Base-by-base conservation (phyloP, 2,797 vertebrate species). In the Yasuhikotakia modesta region DNA sequence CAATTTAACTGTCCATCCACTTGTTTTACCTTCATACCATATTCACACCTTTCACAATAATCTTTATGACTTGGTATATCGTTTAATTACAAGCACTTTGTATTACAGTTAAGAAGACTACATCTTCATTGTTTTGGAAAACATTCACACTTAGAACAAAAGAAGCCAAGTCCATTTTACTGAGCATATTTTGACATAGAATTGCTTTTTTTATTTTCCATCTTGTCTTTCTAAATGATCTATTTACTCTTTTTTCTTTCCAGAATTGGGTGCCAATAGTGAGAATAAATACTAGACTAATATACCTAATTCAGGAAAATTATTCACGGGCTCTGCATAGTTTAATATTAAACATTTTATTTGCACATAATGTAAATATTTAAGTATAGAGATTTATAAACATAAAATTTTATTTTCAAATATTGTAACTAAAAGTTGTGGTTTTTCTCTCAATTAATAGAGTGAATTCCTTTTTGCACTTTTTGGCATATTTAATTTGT, bases 381-480 rank as follows among this genome's bases (percentile, higher is more conserved):
- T 92, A 93, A 93, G 89, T 89, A 90, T 91, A 94, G 93, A 95
- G 91, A 93, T 95, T 95, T 95, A 94, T 95, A 94, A 92, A 85
- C 92, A 80, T 93, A 91, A 92, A 91, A 94, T 94, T 95, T 94
- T 94, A 93, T 94, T 95, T 94, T 95, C 92, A 91, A 92, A 88
- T 92, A 93, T 94, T 95, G 94, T 94, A 93, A 74, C 72, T 91
- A 93, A 92, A 92, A 91, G 78, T 82, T 86, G 48, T 79, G 13
- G 5, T 35, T 64, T 67, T 66, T 48, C 43, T 30, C 88, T 43
- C 39, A 43, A 43, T 10, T 43, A 86, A 89, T 77, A 81, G 85
- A 89, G 85, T 87, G 84, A 82, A 80, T 90, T 90, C 80, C 91
- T 89, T 82, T 83, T 88, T 87, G 86, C 78, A 80, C 85, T 85